These are phyloP conservation scores for Enteromius unitaeniatus DNA, from an alignment of 2,797 vertebrate genomes.

Conservation along the genomic window DNA sequence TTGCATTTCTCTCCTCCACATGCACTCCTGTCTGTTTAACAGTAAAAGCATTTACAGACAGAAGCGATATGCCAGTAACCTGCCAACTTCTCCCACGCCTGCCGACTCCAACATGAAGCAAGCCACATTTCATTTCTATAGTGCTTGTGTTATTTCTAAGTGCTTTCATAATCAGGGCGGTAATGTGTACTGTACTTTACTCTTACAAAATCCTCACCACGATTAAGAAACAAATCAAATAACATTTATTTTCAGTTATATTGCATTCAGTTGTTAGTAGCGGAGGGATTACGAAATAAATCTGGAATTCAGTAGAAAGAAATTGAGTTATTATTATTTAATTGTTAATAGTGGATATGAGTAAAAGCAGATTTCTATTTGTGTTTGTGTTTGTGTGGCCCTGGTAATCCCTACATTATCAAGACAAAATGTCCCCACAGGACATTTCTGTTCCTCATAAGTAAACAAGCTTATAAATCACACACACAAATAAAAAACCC, in stretches of 20 bases:
- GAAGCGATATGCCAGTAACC: slow-evolving; percentile 14
- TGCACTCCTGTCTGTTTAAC: not conserved
- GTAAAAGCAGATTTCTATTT: too few species aligned
- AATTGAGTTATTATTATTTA: too few species aligned
- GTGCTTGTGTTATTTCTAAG: not conserved
- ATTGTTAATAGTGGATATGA: too few species aligned
- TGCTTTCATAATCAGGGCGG: not conserved
- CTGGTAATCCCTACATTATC: too few species aligned
- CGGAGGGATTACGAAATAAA: not conserved
- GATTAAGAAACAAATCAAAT: not conserved
- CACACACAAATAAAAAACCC: too few species aligned
- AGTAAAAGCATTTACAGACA: not conserved
- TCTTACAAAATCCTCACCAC: not conserved
- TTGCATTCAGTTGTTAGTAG: not conserved
- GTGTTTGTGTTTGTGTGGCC: too few species aligned
- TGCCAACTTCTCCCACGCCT: slow-evolving; percentile 11
- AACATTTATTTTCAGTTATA: not conserved
- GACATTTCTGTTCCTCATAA: too few species aligned
- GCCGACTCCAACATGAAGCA: not conserved
- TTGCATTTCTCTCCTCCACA: slow-evolving; percentile 19
- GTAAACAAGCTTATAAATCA: too few species aligned
- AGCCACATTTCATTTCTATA: not conserved
- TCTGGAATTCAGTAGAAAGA: too few species aligned
- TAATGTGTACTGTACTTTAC: not conserved
- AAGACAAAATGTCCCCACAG: too few species aligned